These are phyloP conservation scores for Nowickia ferox DNA, from an alignment of 2,888 invertebrate genomes.

Conservation along the genomic window DNA sequence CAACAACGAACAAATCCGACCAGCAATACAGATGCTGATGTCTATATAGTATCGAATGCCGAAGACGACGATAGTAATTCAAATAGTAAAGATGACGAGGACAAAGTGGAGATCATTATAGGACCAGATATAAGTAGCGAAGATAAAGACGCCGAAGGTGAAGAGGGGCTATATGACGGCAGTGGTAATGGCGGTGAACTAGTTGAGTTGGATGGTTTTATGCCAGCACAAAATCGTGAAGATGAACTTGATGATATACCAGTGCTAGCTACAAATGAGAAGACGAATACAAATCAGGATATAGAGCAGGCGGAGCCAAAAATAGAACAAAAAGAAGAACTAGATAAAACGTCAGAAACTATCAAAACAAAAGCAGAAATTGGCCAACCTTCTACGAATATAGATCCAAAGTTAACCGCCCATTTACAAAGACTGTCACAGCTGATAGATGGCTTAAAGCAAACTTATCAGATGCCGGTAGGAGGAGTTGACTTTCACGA, in stretches of 20 bases:
- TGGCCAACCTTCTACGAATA: conserved; percentile 71
- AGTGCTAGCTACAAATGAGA: conserved; percentile 5
- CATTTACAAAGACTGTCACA: conserved; percentile 82
- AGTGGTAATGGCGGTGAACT: conserved; percentile 79
- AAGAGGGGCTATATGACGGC: conserved; percentile 69
- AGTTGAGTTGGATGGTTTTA: conserved; percentile 76
- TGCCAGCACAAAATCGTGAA: conserved; percentile 76
- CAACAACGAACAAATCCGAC: conserved; percentile 3
- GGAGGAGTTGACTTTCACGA: conserved; percentile 74
- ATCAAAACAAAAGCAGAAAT: conserved; percentile 49
- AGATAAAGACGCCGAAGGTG: conserved; percentile 72
- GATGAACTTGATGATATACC: conserved; percentile 35
- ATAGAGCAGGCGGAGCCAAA: conserved; percentile 15
- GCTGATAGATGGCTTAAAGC: conserved; percentile 81
- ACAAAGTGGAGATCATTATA: conserved; percentile 75
- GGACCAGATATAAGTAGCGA: conserved; percentile 75
- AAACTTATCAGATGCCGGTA: conserved; percentile 79
- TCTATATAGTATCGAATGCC: conserved; percentile 75
- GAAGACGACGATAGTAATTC: conserved; percentile 67
- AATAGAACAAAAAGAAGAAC: conserved; percentile 61
- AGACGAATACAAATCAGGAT: conserved; percentile 51
- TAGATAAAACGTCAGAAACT: conserved; percentile 47
- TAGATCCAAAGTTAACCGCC: conserved; percentile 80
- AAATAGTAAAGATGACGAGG: conserved; percentile 69
- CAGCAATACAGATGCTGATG: conserved; percentile 72